Base-by-base conservation (phyloP, 2,888 invertebrate species). In the Netelia inedita region DNA sequence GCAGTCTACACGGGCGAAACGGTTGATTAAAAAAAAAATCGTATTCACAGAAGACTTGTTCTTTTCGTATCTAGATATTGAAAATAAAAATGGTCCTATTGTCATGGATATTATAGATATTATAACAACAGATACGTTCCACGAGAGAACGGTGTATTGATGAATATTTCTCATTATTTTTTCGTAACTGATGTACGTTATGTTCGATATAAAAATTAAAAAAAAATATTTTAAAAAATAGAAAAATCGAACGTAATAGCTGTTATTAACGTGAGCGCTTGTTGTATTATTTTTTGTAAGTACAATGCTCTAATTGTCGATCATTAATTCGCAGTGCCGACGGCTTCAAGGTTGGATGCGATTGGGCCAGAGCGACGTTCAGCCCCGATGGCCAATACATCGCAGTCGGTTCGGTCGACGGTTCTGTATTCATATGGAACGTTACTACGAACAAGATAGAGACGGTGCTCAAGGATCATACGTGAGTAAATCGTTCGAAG, bases 311-410 rank as follows among this genome's bases (percentile, higher is more conserved):
- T 78, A 86, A 65, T 73, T 79, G 88, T 85, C 55, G 71, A 50
- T 61, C 61, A 73, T 79, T 65, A 72, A 87, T 88, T 95, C 95
- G 61, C 95, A 99, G 99, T 94, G 97, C 97, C 93, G 99, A 99
- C 91, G 97, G 97, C 82, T 99, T 99, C 94, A 98, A 98, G 95
- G 97, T 99, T 85, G 98, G 98, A 85, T 98, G 98, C 94, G 99
- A 99, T 95, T 99, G 98, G 97, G 96, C 98, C 43, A 95, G 99
- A 89, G 98, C 98, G 14, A 96, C 97, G 71, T 98, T 99, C 94
- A 98, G 98, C 90, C 98, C 98, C 50, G 98, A 98, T 93, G 98
- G 97, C 8, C 96, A 97, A 87, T 97, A 98, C 93, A 96, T 98
- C 68, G 96, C 98, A 8, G 98, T 98, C 73, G 99, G 99, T 46